These are phyloP conservation scores for Nothocercus nigrocapillus DNA, from an alignment of 2,113 vertebrate species.

Conservation along the genomic window DNA sequence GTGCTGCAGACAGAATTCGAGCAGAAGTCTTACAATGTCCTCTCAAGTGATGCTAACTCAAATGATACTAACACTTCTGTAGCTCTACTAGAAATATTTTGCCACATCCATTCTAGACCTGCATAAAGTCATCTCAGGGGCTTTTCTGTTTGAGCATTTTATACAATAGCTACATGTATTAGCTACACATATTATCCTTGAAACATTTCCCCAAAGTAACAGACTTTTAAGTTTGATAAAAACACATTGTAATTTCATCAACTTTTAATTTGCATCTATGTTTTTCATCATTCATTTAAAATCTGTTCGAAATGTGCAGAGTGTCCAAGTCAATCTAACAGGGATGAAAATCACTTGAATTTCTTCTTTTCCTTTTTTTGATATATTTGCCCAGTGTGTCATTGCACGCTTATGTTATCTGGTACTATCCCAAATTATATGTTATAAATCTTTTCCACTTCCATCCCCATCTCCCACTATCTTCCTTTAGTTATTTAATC, in stretches of 20 bases:
- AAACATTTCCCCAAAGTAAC: neutral
- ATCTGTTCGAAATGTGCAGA: neutral
- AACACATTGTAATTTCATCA: neutral
- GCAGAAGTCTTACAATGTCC: neutral
- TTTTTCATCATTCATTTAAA: neutral
- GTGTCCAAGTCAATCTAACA: neutral
- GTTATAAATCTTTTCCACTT: neutral
- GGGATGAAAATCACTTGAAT: neutral
- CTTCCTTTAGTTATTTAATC: neutral
- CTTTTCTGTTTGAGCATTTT: neutral
- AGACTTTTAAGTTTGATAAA: neutral
- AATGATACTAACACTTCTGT: neutral
- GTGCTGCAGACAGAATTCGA: neutral
- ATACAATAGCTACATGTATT: neutral
- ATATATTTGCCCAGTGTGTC: neutral
- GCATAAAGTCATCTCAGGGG: neutral
- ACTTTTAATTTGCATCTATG: neutral
- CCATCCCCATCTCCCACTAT: neutral
- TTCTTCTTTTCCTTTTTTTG: neutral
- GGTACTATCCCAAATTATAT: neutral
- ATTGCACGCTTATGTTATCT: neutral
- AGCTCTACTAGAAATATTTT: neutral
- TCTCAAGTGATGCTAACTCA: neutral
- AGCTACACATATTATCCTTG: neutral
- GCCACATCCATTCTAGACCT: neutral